Percentiles rank a stretch among this genome's conserved stretches.
Evolutionary conservation across 2,888 invertebrate species (phyloP).

Genomic region (Cerastis rubricosa): DNA sequence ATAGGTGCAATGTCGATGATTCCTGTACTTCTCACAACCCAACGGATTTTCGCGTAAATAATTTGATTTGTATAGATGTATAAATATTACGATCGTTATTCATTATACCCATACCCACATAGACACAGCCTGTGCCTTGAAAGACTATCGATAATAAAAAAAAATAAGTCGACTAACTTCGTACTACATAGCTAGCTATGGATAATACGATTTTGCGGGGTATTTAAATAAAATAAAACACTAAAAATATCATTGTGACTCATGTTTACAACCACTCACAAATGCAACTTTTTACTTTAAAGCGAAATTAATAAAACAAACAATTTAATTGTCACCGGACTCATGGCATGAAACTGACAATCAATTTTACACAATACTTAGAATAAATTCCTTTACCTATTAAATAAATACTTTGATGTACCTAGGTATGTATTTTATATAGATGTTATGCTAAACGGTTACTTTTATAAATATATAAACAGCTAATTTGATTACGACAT

Average conservation of each 20-base stretch:
- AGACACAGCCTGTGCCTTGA: too few relatives aligned
- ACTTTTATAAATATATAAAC: conserved; percentile 60
- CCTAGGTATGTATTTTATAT: conserved; percentile 60
- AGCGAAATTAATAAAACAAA: conserved; percentile 86
- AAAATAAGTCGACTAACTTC: too few relatives aligned
- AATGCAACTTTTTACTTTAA: conserved; percentile 87
- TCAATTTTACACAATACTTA: conserved; percentile 76
- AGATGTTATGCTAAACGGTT: conserved; percentile 59
- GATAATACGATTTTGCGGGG: not conserved
- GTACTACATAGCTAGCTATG: too few relatives aligned
- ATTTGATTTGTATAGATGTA: too few relatives aligned
- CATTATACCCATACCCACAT: too few relatives aligned
- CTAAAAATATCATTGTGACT: conserved; percentile 83
- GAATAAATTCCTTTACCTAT: conserved; percentile 76
- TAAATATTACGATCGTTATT: too few relatives aligned
- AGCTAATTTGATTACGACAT: conserved; percentile 40
- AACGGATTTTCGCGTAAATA: too few relatives aligned
- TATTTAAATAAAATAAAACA: conserved; percentile 76
- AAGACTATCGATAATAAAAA: too few relatives aligned
- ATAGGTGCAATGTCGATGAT: too few relatives aligned
- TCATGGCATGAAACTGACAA: conserved; percentile 87
- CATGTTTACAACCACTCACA: conserved; percentile 90
- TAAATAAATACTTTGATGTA: conserved; percentile 81
- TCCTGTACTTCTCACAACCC: too few relatives aligned
- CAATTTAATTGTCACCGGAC: conserved; percentile 82